phyloP scores from a whole-genome alignment of 2,113 vertebrate genomes.

The Trematomus loennbergii region DNA sequence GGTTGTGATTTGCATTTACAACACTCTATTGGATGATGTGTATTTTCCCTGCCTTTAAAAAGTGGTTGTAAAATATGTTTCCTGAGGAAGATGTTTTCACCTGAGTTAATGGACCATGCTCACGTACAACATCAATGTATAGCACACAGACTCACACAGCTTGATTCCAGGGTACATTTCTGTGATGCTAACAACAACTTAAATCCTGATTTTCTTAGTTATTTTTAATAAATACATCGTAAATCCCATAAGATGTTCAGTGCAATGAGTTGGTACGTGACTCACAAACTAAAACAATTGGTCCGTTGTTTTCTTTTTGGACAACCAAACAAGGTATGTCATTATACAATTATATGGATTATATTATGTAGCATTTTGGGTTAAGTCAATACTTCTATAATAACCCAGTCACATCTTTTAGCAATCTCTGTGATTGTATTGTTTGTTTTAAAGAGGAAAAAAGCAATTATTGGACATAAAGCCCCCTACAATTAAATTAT shows the following conservation, averaged over 20 bases:
- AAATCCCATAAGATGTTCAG: neutral
- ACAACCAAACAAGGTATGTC: too few species aligned
- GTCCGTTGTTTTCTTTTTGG: too few species aligned
- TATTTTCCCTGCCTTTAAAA: neutral
- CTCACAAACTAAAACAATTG: too few species aligned
- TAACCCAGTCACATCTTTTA: too few species aligned
- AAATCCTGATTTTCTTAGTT: neutral
- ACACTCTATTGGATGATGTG: too few species aligned
- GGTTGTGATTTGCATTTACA: neutral
- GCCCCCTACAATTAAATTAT: neutral
- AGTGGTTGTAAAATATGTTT: slow-evolving; percentile 4
- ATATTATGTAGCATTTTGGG: too few species aligned
- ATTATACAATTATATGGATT: too few species aligned
- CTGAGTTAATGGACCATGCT: too few species aligned
- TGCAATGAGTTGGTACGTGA: neutral
- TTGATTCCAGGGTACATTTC: neutral
- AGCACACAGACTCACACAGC: neutral
- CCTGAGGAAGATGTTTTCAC: neutral
- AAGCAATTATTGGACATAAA: neutral
- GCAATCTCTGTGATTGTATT: too few species aligned
- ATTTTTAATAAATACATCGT: neutral
- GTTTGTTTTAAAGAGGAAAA: too few species aligned
- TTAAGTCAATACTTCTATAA: too few species aligned
- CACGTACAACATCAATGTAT: too few species aligned
- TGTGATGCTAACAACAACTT: neutral